Base-by-base conservation (phyloP, 2,888 invertebrate species). In the Oxycera nigricornis region DNA sequence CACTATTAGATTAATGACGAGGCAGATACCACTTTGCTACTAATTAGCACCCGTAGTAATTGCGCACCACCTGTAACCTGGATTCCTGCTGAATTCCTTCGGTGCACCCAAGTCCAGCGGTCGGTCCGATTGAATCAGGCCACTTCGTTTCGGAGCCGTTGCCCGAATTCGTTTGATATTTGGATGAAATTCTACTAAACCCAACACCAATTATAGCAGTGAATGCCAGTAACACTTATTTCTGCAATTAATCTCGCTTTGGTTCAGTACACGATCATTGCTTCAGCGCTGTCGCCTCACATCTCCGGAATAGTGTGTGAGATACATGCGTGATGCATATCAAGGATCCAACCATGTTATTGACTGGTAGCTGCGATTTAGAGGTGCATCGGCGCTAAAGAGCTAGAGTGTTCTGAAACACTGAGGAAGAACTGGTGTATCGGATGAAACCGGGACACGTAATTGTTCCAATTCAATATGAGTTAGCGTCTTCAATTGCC, bases 11-110 rank as follows among this genome's bases (percentile, higher is more conserved):
- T 65, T 65, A 65, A 39, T 65, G 65, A 65, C n/a, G 11, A 4
- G 4, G 14, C 24, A 28, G 22, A 65, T n/a, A n/a, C 17, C 65
- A 39, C 7, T 22, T 65, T 41, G 41, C 26, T 41, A 41, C 65
- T 65, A 65, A 65, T 65, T 65, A 65, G 65, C 41, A 22, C 41
- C 41, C 24, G 14, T 24, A 41, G 41, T 65, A 65, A 65, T 65
- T 65, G 65, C 39, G 41, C 24, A 1, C 41, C 39, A 39, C 65
- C 65, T 65, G 41, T 65, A 65, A 65, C 65, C 65, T 41, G 65
- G 24, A 65, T 65, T 2, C 24, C 2, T 7, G 3, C 14, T 4
- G 39, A 39, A 65, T 65, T 65, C 65, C 39, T 65, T 2, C 2
- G 11, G 20, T 65, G 1, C 65, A 59, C n/a, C 30, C n/a, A 26